phyloP scores from a whole-genome alignment of 2,113 vertebrate genomes.

The Lynx canadensis region DNA sequence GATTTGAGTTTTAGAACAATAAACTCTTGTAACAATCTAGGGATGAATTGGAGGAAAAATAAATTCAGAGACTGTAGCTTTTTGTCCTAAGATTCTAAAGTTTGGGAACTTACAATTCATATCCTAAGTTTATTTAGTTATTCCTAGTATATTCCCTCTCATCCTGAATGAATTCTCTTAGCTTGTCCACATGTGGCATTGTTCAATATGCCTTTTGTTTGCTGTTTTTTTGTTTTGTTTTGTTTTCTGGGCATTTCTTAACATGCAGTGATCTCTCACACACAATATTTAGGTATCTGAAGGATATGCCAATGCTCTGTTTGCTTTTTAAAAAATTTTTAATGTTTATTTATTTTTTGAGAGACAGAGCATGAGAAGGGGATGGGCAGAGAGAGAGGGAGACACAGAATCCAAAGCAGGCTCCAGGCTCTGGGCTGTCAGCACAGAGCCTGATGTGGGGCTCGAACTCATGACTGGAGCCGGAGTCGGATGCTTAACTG shows the following conservation, averaged over 20 bases:
- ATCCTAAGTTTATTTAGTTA: background rate
- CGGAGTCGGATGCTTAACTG: no score
- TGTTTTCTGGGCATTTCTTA: constrained; percentile 12
- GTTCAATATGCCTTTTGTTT: background rate
- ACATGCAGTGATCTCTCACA: background rate
- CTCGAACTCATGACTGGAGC: no score
- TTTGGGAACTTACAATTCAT: background rate
- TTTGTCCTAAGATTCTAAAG: constrained; percentile 10
- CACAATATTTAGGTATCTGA: background rate
- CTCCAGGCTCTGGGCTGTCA: no score
- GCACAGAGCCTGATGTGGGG: no score
- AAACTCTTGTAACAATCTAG: constrained; percentile 2
- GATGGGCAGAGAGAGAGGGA: no score
- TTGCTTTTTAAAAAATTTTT: background rate
- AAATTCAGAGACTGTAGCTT: background rate
- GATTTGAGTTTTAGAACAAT: constrained; percentile 22
- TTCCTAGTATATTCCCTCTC: background rate
- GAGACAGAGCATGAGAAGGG: no score
- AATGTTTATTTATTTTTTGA: background rate
- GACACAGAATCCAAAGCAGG: no score
- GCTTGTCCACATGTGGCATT: background rate
- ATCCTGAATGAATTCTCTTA: background rate
- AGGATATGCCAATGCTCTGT: background rate
- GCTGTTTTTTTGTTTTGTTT: background rate
- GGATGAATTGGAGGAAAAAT: background rate